These are phyloP conservation scores for Chondrosia reniformis DNA, from an alignment of 37 sponge, comb jelly and placozoan species.

Conservation along the genomic window DNA sequence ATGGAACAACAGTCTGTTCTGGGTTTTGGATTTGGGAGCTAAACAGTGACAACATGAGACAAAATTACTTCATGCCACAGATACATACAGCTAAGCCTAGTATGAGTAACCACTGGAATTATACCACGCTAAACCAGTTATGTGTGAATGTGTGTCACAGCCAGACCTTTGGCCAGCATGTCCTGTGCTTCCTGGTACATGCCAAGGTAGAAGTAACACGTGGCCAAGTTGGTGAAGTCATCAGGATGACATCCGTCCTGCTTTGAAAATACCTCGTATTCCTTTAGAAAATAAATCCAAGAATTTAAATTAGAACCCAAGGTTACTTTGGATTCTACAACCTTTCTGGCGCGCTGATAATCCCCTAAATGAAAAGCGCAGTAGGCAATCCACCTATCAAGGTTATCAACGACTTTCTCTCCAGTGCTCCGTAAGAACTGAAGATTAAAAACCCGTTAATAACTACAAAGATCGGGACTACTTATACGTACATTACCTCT, in stretches of 20 bases:
- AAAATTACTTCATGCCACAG: background rate
- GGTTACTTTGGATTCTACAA: background rate
- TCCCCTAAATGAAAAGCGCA: conserved; percentile 91
- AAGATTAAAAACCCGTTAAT: no score
- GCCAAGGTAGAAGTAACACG: conserved; percentile 93
- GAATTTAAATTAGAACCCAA: background rate
- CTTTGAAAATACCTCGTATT: conserved; percentile 71
- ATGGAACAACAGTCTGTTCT: conserved; percentile 93
- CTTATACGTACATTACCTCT: conserved; percentile 55
- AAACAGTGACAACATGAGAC: background rate
- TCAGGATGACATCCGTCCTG: conserved; percentile 59
- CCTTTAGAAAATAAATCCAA: conserved; percentile 39
- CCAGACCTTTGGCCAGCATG: conserved; percentile 63
- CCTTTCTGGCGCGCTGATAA: conserved; percentile 74
- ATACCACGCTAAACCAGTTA: background rate
- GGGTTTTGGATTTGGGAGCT: conserved; percentile 70
- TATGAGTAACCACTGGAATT: background rate
- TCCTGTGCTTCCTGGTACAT: conserved; percentile 88
- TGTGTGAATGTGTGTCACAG: background rate
- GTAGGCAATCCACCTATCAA: conserved; percentile 89
- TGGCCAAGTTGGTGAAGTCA: conserved; percentile 72
- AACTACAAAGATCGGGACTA: background rate
- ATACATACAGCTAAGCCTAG: background rate
- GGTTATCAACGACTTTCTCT: conserved; percentile 29
- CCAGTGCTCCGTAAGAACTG: conserved; percentile 74